Evolutionary conservation across 2,113 vertebrate genomes (phyloP).

Genomic region (Nibea albiflora): DNA sequence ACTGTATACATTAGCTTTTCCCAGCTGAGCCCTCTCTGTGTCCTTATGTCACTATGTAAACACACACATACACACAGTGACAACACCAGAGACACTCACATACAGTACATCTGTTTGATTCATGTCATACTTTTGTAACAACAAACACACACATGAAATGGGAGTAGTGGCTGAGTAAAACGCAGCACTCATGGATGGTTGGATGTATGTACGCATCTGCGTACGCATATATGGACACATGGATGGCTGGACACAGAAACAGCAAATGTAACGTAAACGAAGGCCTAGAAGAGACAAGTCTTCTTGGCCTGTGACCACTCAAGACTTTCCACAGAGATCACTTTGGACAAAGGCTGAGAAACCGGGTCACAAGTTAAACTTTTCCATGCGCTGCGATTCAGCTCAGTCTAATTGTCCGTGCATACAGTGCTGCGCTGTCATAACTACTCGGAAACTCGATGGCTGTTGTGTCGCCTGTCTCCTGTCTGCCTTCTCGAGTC

Average conservation of each 20-base stretch:
- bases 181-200: constrained; percentile 31
- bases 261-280: constrained; percentile 10
- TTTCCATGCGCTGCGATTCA: constrained; percentile 15
- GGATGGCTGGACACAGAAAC: background rate
- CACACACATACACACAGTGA: constrained; percentile 33
- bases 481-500: constrained; percentile 6
- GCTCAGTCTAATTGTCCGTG: constrained; percentile 24
- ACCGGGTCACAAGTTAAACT: constrained; percentile 37
- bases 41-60: constrained; percentile 58
- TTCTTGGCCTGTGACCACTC: background rate
- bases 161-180: constrained; percentile 29
- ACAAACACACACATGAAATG: constrained; percentile 39
- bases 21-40: constrained; percentile 68
- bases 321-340: background rate
- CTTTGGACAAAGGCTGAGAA: background rate
- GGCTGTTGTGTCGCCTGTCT: constrained; percentile 11
- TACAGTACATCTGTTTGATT: constrained; percentile 49
- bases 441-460: constrained; percentile 6
- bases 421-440: constrained; percentile 1
- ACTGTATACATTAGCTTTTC: constrained; percentile 51
- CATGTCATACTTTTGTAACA: constrained; percentile 19
- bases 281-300: background rate
- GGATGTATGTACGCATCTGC: background rate
- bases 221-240: background rate
- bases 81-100: constrained; percentile 9